Evolutionary conservation across 2,888 invertebrate species (phyloP), one percentile per base, ranked within the genome.

Genomic region (Caradrina kadenii): DNA sequence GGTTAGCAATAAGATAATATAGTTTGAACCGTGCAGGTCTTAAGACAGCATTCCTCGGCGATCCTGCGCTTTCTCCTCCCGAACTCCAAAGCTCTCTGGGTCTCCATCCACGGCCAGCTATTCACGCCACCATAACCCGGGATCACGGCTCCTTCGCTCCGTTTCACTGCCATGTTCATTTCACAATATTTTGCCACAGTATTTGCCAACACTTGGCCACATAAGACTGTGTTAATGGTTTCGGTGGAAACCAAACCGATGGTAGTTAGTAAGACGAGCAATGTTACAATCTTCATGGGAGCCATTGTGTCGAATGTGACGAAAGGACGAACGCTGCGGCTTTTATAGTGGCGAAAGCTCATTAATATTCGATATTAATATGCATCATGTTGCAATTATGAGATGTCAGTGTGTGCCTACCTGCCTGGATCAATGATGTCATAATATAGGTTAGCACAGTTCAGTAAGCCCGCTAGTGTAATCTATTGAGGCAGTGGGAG

Each of bases 21-120:
- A 58, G 89, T 88, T 0, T 79, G 62, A 0, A 84, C 19, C 6
- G 83, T 73, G 69, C 91, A 91, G 0, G 88, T 81, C 13, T 88
- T 88, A 3, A 84, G 82, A 63, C 91, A 91, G 83, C 91, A 91
- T 50, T 63, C 50, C 76, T 78, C 13, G 80, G 35, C 88, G 5
- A 89, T 84, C 17, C 60, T 68, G 3, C 73, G 19, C 39, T 76
- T 80, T 0, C 39, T 31, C 39, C 56, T 31, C 7, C 42, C 39
- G 8, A 60, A 19, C 39, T 61, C 65, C 45, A 63, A 49, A 49
- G 39, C 61, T 59, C 35, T 49, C 45, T 65, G 54, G 7, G 13
- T 6, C 11, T 53, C 26, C 5, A 71, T 45, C 73, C 53, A 62
- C 13, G 70, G 70, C 70, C 63, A 64, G 35, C 48, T 39, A 13